Evolutionary conservation across 2,113 vertebrate species (phyloP), one percentile per base, ranked within the genome.

Genomic region (Lutjanus erythropterus): DNA sequence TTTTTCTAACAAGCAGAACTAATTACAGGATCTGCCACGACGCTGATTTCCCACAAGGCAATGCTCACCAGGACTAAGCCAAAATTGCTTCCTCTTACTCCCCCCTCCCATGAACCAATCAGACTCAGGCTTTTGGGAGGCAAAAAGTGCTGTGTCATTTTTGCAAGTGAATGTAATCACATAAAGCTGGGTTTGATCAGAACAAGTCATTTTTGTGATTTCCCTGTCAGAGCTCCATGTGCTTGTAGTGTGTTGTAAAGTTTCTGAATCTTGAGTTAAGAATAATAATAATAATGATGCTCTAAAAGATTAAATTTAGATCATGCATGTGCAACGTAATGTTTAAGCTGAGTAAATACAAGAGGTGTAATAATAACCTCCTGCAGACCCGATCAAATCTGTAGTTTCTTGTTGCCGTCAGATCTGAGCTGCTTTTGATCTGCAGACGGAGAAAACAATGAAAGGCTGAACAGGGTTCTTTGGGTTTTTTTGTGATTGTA

Each of bases 1-100:
- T 93, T 95, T 94, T 91, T 92, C 91, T 90, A 93, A 93, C 90
- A 93, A 94, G 95, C 92, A 94, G 92, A 95, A 94, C 93, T 95
- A 94, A 95, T 95, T 95, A 94, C 90, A 92, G 88, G 92, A 95
- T 92, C 91, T 93, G 94, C 85, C 90, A 94, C 75, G 39, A 86
- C 47, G 65, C 87, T 94, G 91, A 93, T 95, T 93, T 93, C 91
- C 93, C 93, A 89, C 88, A 88, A 91, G 93, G 92, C 92, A 88
- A 71, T 44, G 80, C 89, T 91, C 85, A 83, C 86, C 87, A 90
- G 83, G 39, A 89, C 88, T 84, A 78, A 87, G 81, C 76, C 83
- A 72, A 85, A 88, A 89, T 86, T 83, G 86, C 87, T 85, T 88
- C 50, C 52, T 84, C 90, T 81, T 74, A 75, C 69, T 5, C 78